Percentiles rank a stretch among this genome's conserved stretches.
Evolutionary conservation across 1,140 invertebrate genomes (phyloP).

Genomic region (Lordiphosa clarofinis): DNA sequence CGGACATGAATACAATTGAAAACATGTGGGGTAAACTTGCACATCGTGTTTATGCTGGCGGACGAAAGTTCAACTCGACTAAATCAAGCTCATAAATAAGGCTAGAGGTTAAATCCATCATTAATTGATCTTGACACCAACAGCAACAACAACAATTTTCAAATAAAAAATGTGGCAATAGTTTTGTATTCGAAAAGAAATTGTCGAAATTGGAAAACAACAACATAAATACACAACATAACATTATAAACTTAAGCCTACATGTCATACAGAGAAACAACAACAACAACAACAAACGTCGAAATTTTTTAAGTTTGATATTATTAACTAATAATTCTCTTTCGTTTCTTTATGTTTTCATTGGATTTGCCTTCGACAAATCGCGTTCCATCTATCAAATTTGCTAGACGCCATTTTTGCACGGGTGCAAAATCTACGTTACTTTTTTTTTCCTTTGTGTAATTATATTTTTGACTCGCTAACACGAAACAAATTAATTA

Average conservation of each 20-base stretch:
- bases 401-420: constrained; percentile 30
- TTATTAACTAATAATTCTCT: constrained; percentile 21
- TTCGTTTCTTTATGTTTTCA: constrained; percentile 9
- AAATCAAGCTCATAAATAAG: too few relatives aligned
- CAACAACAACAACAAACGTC: constrained; percentile 23
- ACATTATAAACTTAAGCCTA: constrained; percentile 50
- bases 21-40: too few relatives aligned
- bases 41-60: too few relatives aligned
- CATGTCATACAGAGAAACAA: constrained; percentile 31
- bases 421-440: constrained; percentile 45
- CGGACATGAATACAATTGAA: too few relatives aligned
- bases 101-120: too few relatives aligned
- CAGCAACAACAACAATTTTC: constrained; percentile 31
- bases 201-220: too few relatives aligned
- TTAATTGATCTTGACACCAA: too few relatives aligned
- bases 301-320: constrained; percentile 12
- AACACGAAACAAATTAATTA: constrained; percentile 32
- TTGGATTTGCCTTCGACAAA: too few relatives aligned
- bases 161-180: constrained; percentile 46
- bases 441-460: constrained; percentile 34
- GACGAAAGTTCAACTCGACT: too few relatives aligned
- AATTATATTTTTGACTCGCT: constrained; percentile 40
- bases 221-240: constrained; percentile 37
- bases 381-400: too few relatives aligned
- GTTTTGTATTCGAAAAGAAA: constrained; percentile 58